Percentiles rank a stretch among this genome's conserved stretches.
Conservation (phyloP, 1,140 invertebrate species). For the Leptonema lineaticorne region DNA sequence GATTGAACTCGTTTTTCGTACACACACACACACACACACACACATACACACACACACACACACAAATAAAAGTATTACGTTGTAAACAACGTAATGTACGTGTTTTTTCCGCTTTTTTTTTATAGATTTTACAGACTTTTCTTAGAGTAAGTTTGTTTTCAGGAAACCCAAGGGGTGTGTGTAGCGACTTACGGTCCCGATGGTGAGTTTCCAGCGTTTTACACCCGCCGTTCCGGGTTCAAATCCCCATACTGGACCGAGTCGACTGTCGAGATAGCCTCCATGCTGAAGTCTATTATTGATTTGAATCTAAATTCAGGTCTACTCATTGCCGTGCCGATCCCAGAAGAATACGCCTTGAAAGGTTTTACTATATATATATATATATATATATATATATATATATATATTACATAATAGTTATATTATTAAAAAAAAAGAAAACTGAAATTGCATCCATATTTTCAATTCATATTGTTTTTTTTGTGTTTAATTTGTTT, state of each 20-base stretch:
- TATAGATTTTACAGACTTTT: too few species aligned
- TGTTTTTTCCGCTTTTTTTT: too few species aligned
- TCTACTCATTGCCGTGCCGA: conserved; percentile 87
- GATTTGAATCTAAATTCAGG: conserved; percentile 73
- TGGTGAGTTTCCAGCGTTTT: conserved; percentile 85
- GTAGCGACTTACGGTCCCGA: conserved; percentile 73
- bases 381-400: neutral
- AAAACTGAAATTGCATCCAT: too few species aligned
- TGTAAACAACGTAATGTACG: too few species aligned
- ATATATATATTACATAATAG: neutral
- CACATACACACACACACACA: too few species aligned
- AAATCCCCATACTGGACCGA: conserved; percentile 69
- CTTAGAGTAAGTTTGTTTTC: too few species aligned
- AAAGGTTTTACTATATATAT: conserved; percentile 48
- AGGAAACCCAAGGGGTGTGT: conserved; percentile 94
- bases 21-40: too few species aligned
- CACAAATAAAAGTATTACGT: too few species aligned
- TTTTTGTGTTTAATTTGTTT: too few species aligned
- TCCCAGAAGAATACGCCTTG: conserved; percentile 72
- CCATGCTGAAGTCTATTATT: conserved; percentile 62
- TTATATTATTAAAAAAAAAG: too few species aligned
- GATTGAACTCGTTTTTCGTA: too few species aligned
- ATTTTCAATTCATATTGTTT: too few species aligned
- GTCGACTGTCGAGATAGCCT: conserved; percentile 67
- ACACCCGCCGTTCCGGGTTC: conserved; percentile 69